phyloP scores from a whole-genome alignment of 2,888 invertebrate genomes.

The Anticlea derivata region DNA sequence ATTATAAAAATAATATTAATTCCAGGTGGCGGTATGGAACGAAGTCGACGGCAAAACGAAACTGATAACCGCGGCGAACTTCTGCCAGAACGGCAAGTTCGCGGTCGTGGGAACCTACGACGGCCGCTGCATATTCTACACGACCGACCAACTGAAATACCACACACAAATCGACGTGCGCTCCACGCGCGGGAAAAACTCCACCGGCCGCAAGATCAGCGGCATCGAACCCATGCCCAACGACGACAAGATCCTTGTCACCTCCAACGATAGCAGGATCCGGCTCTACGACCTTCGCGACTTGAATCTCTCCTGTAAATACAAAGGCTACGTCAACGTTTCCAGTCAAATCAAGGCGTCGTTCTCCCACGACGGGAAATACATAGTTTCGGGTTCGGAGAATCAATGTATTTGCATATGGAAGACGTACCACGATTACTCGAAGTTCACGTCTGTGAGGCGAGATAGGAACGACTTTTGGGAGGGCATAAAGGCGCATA shows the following conservation, averaged over 20 bases:
- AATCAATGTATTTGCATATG: constrained; percentile 99
- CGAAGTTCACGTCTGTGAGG: constrained; percentile 95
- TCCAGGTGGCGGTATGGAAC: constrained; percentile 96
- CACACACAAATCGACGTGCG: constrained; percentile 98
- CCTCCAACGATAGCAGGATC: constrained; percentile 98
- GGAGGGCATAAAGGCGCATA: constrained; percentile 95
- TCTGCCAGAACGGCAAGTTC: constrained; percentile 98
- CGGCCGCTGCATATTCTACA: constrained; percentile 99
- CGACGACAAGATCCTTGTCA: constrained; percentile 97
- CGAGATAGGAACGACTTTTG: constrained; percentile 98
- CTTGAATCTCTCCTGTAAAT: constrained; percentile 96
- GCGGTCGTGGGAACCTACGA: constrained; percentile 99
- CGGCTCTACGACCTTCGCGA: constrained; percentile 97
- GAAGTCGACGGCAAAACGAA: constrained; percentile 97
- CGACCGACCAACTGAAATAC: constrained; percentile 98
- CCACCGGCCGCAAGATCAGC: constrained; percentile 97
- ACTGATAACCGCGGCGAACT: constrained; percentile 98
- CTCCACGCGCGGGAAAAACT: constrained; percentile 97
- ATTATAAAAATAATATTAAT: no score
- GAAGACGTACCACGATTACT: constrained; percentile 98
- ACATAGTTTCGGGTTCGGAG: constrained; percentile 98
- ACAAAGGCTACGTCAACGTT: constrained; percentile 95
- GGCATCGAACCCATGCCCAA: constrained; percentile 98
- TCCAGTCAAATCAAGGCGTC: constrained; percentile 99
- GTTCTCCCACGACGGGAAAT: constrained; percentile 98